Base-by-base conservation (phyloP, 2,888 invertebrate species). In the Aethes cnicana region DNA sequence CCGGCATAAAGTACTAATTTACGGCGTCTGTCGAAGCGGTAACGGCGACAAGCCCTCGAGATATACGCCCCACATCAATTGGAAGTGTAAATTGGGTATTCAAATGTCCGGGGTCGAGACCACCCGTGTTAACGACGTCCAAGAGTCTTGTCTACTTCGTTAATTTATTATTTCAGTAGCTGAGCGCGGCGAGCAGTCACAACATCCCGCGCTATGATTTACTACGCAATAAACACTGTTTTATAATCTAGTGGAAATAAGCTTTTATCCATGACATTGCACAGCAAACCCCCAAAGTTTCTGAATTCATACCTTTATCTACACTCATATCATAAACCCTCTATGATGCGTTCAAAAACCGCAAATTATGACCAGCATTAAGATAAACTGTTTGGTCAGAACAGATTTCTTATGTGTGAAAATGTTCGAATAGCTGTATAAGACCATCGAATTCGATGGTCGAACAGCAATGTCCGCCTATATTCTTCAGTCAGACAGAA, bases 121-220 rank as follows among this genome's bases (percentile, higher is more conserved):
- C 88, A 87, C 89, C 88, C 85, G 81, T 68, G 74, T 58, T 77
- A 77, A 74, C 74, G 74, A 74, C 63, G 68, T 58, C 63, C 66
- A 69, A 77, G 80, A 78, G 78, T 77, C 72, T 72, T 74, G 81
- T 82, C 85, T 83, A 78, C 72, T 75, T 68, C 66, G 70, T 72
- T 81, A 84, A 87, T 88, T 86, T 88, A 89, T 86, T 86, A 85
- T 88, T 87, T 83, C 85, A 81, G 85, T 76, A 74, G 84, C 77
- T 56, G 64, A 66, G 65, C 74, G 63, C 69, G 65, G 68, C 50
- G 49, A 57, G 55, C 72, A 84, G 87, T 87, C 89, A 88, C 83
- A 88, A 88, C 89, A 88, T 83, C 84, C 86, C 84, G 77, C 76
- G 55, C 61, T 64, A 85, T 89, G 89, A 89, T 89, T 89, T 88